A percentile compares a stretch with the other conserved stretches of the same genome.
Evolutionary conservation across 2,113 vertebrate species (phyloP).

Genomic region (Chloropsis hardwickii): DNA sequence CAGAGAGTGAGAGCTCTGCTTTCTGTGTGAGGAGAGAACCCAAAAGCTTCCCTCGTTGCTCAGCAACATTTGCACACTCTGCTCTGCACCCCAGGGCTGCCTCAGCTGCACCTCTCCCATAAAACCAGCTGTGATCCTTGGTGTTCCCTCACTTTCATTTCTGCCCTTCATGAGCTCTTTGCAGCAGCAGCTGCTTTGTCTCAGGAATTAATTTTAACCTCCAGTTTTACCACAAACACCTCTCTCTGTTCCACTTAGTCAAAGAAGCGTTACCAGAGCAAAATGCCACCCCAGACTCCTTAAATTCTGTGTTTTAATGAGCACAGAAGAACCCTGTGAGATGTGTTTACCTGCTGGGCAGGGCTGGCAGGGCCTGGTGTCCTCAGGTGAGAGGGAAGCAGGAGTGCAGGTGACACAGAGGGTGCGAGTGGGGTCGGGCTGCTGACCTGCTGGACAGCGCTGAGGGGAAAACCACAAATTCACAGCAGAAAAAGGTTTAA

Average conservation of each 20-base stretch:
- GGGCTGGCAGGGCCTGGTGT: constrained; percentile 57
- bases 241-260: fast-evolving
- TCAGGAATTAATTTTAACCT: background rate
- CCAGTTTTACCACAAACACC: background rate
- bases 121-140: background rate
- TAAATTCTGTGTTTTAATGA: background rate
- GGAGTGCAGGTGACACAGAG: constrained; percentile 63
- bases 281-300: background rate
- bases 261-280: background rate
- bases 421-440: constrained; percentile 65
- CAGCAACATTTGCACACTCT: background rate
- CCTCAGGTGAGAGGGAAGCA: constrained; percentile 68
- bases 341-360: constrained; percentile 77
- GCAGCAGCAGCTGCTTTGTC: background rate
- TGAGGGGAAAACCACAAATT: background rate
- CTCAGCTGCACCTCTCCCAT: background rate
- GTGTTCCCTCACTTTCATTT: background rate
- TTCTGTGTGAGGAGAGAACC: background rate
- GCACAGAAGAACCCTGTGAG: background rate
- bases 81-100: background rate
- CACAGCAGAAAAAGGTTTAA: background rate
- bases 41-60: background rate
- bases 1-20: background rate
- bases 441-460: constrained; percentile 72
- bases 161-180: background rate